Base-by-base conservation (phyloP, 2,797 vertebrate genomes). In the Allobates femoralis region DNA sequence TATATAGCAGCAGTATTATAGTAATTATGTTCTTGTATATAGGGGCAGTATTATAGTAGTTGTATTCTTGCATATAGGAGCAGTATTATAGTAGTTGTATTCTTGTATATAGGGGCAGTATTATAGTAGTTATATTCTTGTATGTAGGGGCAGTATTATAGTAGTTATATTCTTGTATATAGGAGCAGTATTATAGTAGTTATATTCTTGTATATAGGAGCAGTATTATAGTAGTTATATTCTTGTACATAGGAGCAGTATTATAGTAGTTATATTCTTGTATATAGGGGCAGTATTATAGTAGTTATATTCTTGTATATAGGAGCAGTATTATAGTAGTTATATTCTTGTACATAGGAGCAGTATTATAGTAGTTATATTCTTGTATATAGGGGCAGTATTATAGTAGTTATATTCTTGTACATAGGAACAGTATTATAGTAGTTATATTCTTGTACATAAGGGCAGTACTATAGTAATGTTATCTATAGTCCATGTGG, bases 301-400 rank as follows among this genome's bases (percentile, higher is more conserved):
- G 62, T 66, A 66, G 62, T 66, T 66, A 66, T 66, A 66, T 30
- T 66, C 62, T 66, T 66, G 62, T 66, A 66, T 15, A 66, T 66
- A 66, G 62, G 62, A 32, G 62, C 16, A 66, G 62, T 66, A 66
- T 66, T 66, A 66, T 66, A 66, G 62, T 30, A 66, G 62, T 66
- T 66, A 66, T 66, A 66, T 66, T 66, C 62, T 66, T 66, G 60
- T 62, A 62, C 26, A 62, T 62, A 62, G 60, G 60, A 15, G 62
- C 4, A 66, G 62, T 60, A 60, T 60, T 66, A 66, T 66, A 66
- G 62, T 32, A 66, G 62, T 66, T 66, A 32, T 67, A 67, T 32
- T 67, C 64, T 67, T 67, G 64, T 67, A 67, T 16, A 67, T 67
- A 67, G 64, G 28, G 28, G 30, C 28, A 67, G 64, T 67, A 67